These are phyloP conservation scores for Porites divaricata DNA, from an alignment of 92 coral and sea anemone genomes.

Conservation along the genomic window DNA sequence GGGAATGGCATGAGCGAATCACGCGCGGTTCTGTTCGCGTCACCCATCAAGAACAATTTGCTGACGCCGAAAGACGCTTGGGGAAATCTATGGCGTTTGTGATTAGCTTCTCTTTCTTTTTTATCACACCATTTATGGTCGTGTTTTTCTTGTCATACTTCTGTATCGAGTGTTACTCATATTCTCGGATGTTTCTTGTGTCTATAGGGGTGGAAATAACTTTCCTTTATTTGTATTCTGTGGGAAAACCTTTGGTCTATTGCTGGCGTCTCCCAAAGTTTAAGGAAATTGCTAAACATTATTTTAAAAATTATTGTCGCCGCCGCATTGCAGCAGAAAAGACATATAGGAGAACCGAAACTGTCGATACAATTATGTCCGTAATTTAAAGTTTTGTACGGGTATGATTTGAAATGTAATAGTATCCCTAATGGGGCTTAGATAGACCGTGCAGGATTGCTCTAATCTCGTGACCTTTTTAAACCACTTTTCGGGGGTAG, in stretches of 20 bases:
- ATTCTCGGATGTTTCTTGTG: conserved; percentile 1
- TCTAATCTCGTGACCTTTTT: no score
- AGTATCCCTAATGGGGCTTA: no score
- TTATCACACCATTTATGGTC: conserved; percentile 9
- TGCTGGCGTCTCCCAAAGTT: conserved; percentile 23
- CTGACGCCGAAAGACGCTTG: background rate
- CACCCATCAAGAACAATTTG: background rate
- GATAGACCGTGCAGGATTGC: no score
- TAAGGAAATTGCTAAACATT: background rate
- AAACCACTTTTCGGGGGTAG: no score
- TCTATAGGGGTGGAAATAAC: background rate
- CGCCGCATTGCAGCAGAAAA: background rate
- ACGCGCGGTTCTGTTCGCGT: background rate
- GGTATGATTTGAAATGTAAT: no score
- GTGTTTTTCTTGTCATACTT: background rate
- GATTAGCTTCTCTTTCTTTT: background rate
- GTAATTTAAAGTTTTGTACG: no score
- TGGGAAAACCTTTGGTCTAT: background rate
- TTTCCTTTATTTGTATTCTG: background rate
- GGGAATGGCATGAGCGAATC: conserved; percentile 3
- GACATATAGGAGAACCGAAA: background rate
- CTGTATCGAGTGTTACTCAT: conserved; percentile 12
- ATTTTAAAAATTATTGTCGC: background rate
- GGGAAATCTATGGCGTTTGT: background rate
- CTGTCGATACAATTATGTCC: background rate